phyloP scores from a whole-genome alignment of 2,888 invertebrate genomes.

The Fragum fragum region DNA sequence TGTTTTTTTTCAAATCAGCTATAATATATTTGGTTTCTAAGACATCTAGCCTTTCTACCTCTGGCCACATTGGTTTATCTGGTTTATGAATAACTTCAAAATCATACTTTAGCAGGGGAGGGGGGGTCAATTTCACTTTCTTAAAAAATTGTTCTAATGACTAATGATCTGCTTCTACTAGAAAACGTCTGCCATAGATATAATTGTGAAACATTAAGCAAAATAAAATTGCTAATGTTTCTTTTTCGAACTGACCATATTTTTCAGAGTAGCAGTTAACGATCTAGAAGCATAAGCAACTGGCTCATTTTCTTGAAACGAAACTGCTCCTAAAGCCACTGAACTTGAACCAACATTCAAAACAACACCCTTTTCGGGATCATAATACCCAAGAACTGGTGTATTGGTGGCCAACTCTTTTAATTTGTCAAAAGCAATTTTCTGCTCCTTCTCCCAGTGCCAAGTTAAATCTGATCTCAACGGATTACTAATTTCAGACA shows the following conservation, averaged over 20 bases:
- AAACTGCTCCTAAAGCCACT: too few species aligned
- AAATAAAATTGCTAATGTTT: slow-evolving; percentile 57
- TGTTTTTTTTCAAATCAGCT: slow-evolving; percentile 38
- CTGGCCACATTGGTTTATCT: slow-evolving; percentile 55
- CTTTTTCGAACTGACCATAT: slow-evolving; percentile 64
- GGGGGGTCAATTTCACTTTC: slow-evolving; percentile 37
- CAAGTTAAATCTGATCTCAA: too few species aligned
- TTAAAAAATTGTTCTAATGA: slow-evolving; percentile 50
- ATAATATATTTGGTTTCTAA: slow-evolving; percentile 33
- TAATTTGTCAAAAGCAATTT: too few species aligned
- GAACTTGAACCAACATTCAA: too few species aligned
- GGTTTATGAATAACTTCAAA: slow-evolving; percentile 55
- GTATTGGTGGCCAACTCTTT: too few species aligned
- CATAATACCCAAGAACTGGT: too few species aligned
- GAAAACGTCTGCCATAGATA: slow-evolving; percentile 43
- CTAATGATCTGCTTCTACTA: slow-evolving; percentile 57
- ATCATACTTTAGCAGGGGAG: slow-evolving; percentile 56
- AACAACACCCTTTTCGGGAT: too few species aligned
- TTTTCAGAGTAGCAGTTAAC: slow-evolving; percentile 44
- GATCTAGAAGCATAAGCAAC: too few species aligned
- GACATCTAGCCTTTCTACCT: slow-evolving; percentile 49
- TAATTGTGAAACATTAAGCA: slow-evolving; percentile 50
- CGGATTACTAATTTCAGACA: too few species aligned
- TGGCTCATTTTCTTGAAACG: too few species aligned
- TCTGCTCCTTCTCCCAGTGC: too few species aligned